Conservation (phyloP, 2,888 invertebrate genomes). For the Julus scandinavius region DNA sequence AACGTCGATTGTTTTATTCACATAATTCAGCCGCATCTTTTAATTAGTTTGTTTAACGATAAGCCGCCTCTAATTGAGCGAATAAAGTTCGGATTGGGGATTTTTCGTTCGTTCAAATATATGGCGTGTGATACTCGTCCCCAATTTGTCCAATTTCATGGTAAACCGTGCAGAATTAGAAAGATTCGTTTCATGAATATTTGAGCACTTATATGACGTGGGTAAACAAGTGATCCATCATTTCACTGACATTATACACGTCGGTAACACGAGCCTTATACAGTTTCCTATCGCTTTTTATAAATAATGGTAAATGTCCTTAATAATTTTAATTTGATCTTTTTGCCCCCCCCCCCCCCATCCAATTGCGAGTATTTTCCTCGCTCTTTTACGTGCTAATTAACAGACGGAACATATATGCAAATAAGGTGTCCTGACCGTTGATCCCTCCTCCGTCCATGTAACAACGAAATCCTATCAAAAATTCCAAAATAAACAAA, state of each 20-base stretch:
- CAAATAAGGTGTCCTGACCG: not conserved
- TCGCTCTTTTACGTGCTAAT: not conserved
- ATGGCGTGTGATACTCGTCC: slow-evolving; percentile 35
- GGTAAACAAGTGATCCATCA: slow-evolving; percentile 25
- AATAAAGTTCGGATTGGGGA: not conserved
- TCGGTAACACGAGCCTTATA: not conserved
- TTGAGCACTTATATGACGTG: not conserved
- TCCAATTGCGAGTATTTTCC: not conserved
- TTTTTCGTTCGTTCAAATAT: not conserved
- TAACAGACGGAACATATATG: not conserved
- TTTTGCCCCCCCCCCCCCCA: not conserved
- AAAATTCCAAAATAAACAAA: slow-evolving; percentile 1
- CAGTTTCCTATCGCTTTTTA: not conserved
- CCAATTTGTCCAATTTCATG: slow-evolving; percentile 4
- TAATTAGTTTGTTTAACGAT: slow-evolving; percentile 40
- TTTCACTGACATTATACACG: slow-evolving; percentile 15
- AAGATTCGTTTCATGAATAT: slow-evolving; percentile 31
- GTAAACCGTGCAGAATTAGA: slow-evolving; percentile 16
- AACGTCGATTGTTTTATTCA: not conserved
- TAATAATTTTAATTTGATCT: not conserved
- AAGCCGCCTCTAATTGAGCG: not conserved
- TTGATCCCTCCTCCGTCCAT: not conserved
- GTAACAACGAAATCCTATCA: not conserved
- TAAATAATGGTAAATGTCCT: not conserved
- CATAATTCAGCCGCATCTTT: not conserved